A percentile compares a stretch with the other conserved stretches of the same genome.
These are phyloP conservation scores for Acanthosepion pharaonis DNA, from an alignment of 2,888 invertebrate genomes.

Conservation along the genomic window DNA sequence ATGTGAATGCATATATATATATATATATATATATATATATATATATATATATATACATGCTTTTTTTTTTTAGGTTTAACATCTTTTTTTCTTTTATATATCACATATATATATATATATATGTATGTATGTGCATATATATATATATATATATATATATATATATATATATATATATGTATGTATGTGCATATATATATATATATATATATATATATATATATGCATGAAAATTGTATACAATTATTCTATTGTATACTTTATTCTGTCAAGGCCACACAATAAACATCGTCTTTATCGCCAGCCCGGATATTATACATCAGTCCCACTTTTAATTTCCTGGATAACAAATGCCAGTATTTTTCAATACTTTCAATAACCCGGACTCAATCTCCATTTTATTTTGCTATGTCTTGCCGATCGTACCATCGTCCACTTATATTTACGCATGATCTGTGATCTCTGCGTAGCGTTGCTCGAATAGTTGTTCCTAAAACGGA, in stretches of 20 bases:
- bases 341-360: background rate
- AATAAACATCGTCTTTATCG: background rate
- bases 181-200: too few relatives aligned
- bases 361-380: constrained; percentile 11
- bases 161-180: too few relatives aligned
- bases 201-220: background rate
- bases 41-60: too few relatives aligned
- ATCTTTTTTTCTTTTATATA: too few relatives aligned
- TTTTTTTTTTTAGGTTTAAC: too few relatives aligned
- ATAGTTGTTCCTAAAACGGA: background rate
- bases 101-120: too few relatives aligned
- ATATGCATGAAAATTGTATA: background rate
- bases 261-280: background rate
- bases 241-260: background rate
- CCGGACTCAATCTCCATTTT: background rate
- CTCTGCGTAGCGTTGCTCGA: background rate
- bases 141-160: too few relatives aligned
- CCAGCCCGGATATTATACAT: constrained; percentile 11
- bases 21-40: too few relatives aligned
- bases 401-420: background rate
- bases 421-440: background rate
- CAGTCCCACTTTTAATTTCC: constrained; percentile 1
- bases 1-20: too few relatives aligned
- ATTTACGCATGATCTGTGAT: constrained; percentile 15
- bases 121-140: too few relatives aligned